These are phyloP conservation scores for Blastobasis adustella DNA, from an alignment of 2,888 invertebrate genomes.

Conservation along the genomic window DNA sequence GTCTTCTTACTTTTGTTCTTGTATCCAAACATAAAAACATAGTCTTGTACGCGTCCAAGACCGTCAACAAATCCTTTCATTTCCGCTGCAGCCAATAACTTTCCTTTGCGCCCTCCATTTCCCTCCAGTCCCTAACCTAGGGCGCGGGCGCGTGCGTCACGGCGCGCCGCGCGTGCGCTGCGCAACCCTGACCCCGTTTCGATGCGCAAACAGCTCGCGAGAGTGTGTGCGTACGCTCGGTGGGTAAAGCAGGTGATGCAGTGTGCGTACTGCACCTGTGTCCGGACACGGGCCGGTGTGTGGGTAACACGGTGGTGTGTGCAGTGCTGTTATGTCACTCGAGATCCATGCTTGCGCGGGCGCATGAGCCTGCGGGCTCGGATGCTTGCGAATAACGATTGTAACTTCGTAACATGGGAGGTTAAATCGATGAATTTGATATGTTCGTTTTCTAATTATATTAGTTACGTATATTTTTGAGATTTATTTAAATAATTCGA, in stretches of 20 bases:
- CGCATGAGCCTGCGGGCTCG: slow-evolving; percentile 16
- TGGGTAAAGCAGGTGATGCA: too few relatives aligned
- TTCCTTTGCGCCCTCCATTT: too few relatives aligned
- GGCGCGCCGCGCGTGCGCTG: slow-evolving; percentile 25
- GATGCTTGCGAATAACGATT: too few relatives aligned
- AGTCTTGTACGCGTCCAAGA: too few relatives aligned
- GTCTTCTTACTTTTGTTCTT: too few relatives aligned
- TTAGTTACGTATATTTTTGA: too few relatives aligned
- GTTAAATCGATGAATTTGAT: too few relatives aligned
- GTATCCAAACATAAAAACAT: too few relatives aligned
- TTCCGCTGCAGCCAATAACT: too few relatives aligned
- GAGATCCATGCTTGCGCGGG: slow-evolving; percentile 16
- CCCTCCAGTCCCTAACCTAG: slow-evolving; percentile 1
- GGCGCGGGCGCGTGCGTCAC: slow-evolving; percentile 25
- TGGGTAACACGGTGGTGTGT: slow-evolving; percentile 21
- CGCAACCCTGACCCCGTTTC: slow-evolving; percentile 61
- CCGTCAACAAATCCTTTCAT: background rate
- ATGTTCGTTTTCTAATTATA: too few relatives aligned
- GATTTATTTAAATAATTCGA: too few relatives aligned
- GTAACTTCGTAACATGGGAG: too few relatives aligned
- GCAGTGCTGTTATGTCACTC: slow-evolving; percentile 45
- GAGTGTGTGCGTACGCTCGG: slow-evolving; percentile 9
- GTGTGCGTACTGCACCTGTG: background rate
- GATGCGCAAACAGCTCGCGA: slow-evolving; percentile 31
- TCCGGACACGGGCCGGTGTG: slow-evolving; percentile 13